Base-by-base conservation (phyloP, 1,140 invertebrate genomes). In the Harpegnathos saltator region DNA sequence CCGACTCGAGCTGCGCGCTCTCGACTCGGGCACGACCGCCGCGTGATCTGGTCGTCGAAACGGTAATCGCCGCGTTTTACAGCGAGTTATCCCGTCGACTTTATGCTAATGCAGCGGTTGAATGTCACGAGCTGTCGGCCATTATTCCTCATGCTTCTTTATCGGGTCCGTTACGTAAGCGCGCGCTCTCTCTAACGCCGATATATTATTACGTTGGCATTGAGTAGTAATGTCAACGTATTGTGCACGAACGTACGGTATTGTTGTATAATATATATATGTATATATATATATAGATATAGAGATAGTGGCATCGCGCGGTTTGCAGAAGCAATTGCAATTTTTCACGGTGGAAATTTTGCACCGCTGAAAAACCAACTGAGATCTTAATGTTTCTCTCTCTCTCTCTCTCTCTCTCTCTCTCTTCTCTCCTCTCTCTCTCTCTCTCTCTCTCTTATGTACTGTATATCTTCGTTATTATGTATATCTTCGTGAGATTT, bases 131-230 rank as follows among this genome's bases (percentile, higher is more conserved):
- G 52, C 22, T 69, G 52, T 11, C 56, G 29, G 44, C 44, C 29
- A 62, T 74, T 74, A 44, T 68, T 66, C 7, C 56, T 75, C 62
- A 58, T 59, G 75, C 75, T 80, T 80, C 75, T 82, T 75, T 63
- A 52, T 82, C 80, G 48, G 44, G n/a, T 33, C 22, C 52, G 61
- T 86, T 84, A 69, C 33, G 50, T 61, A 75, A 82, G 54, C 0
- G 29, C 52, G 61, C 29, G 24, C 44, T 2, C 0, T 44, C 3
- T 44, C 17, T 26, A 80, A 69, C 61, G 66, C 4, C 29, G 52
- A 74, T 82, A 38, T 74, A 52, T 74, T 74, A 52, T 74, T 61
- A 72, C 54, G 19, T 48, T 50, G 77, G 38, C 58, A 33, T 82
- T 58, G 65, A 80, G 48, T 69, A 7, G 65, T 33, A 69, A 66